Conservation (phyloP, 2,113 vertebrate genomes). For the Thomomys bottae region DNA sequence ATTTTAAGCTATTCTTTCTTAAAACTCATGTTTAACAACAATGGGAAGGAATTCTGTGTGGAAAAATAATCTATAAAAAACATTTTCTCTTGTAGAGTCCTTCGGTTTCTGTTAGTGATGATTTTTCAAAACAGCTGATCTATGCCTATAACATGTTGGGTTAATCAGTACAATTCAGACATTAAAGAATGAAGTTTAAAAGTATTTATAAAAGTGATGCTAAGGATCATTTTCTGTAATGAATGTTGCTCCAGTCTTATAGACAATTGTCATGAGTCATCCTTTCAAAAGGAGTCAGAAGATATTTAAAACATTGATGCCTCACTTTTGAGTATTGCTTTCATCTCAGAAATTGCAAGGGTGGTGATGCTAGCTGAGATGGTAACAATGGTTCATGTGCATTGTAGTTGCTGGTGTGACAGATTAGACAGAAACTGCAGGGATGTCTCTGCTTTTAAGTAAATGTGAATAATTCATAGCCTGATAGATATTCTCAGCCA, state of each 20-base stretch:
- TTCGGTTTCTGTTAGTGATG: slow-evolving; percentile 40
- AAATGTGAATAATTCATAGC: background rate
- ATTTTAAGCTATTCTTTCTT: slow-evolving; percentile 14
- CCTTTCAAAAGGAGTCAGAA: slow-evolving; percentile 36
- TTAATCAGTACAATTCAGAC: slow-evolving; percentile 52
- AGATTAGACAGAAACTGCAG: background rate
- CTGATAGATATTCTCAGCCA: background rate
- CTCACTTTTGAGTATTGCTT: slow-evolving; percentile 46
- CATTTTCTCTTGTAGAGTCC: slow-evolving; percentile 28
- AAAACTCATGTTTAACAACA: slow-evolving; percentile 12
- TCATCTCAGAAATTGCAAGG: slow-evolving; percentile 24
- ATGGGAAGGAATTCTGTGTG: slow-evolving; percentile 13
- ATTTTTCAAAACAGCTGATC: slow-evolving; percentile 66
- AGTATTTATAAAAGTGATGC: slow-evolving; percentile 31
- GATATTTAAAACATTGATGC: slow-evolving; percentile 30
- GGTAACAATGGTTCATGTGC: background rate
- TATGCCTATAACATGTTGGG: slow-evolving; percentile 33
- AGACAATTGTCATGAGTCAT: slow-evolving; percentile 47
- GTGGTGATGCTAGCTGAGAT: background rate
- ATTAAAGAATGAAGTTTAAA: slow-evolving; percentile 41
- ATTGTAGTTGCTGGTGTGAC: background rate
- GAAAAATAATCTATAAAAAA: slow-evolving; percentile 52
- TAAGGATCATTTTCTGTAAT: background rate
- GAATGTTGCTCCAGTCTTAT: slow-evolving; percentile 6
- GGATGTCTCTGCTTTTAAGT: background rate